Evolutionary conservation across 2,888 invertebrate species (phyloP), one percentile per base, ranked within the genome.

Genomic region (Drosophila demipolita): DNA sequence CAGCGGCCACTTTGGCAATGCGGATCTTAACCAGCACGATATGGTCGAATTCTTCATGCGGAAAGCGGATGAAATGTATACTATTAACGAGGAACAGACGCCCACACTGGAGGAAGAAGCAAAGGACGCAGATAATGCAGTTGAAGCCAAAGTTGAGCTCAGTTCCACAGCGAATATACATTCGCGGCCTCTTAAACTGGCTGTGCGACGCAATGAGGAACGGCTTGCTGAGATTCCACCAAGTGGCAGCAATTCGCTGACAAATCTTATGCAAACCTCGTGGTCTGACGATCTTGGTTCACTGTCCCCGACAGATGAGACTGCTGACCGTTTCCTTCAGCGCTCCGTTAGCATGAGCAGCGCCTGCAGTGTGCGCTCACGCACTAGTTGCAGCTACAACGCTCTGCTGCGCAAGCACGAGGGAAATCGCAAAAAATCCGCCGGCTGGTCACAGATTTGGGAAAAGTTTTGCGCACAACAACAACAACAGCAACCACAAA

Each of bases 391-490:
- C 50, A 93, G 93, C 66, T 93, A 93, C 63, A 91, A 93, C 70
- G 88, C 93, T 0, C 65, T 93, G 62, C 68, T 93, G 12, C 89
- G 89, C 1, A 92, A 92, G 62, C 93, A 93, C 66, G 91, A 92
- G 63, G 87, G 85, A 2, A 92, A 87, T 45, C 87, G 92, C 0
- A 89, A 91, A 48, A 82, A 88, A 7, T 91, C 91, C 45, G 82
- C 89, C 0, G 92, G 91, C 54, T 93, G 92, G 92, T 91, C 95
- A 72, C 96, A 96, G 76, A 95, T 97, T 63, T 94, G 94, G 94
- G 92, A 92, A 33, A 92, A 91, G 64, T 91, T 92, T 54, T 74
- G 91, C 15, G 61, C 65, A 0, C 75, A 73, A 33, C 66, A 54
- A 29, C 78, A 62, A 45, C 60, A 50, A 40, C 72, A 45, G 2